Evolutionary conservation across 2,797 vertebrate genomes (phyloP).

Genomic region (Acrossocheilus wenchowensis): DNA sequence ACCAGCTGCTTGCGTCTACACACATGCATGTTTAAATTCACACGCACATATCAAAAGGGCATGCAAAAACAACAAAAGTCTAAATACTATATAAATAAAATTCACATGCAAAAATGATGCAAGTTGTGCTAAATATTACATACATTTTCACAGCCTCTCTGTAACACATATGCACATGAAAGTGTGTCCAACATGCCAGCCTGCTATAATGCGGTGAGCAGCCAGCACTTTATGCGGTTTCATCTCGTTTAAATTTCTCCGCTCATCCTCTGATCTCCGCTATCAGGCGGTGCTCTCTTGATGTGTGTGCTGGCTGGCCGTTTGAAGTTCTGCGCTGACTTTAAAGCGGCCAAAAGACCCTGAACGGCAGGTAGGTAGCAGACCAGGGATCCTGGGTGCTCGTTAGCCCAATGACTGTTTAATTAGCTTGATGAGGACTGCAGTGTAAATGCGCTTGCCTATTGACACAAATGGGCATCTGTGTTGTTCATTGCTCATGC

Average conservation of each 20-base stretch:
- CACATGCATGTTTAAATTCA: constrained; percentile 55
- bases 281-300: constrained; percentile 53
- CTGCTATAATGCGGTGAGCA: neutral
- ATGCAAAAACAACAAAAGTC: neutral
- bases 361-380: constrained; percentile 76
- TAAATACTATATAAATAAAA: neutral
- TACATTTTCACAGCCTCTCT: neutral
- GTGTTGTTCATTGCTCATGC: constrained; percentile 69
- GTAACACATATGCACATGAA: neutral
- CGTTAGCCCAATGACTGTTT: constrained; percentile 69
- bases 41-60: constrained; percentile 26
- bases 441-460: constrained; percentile 29
- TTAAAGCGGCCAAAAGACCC: constrained; percentile 76
- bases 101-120: neutral
- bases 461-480: constrained; percentile 65
- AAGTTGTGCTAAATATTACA: constrained; percentile 1
- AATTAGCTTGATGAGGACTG: constrained; percentile 68
- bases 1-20: constrained; percentile 47
- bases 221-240: constrained; percentile 52
- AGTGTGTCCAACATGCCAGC: constrained; percentile 16
- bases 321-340: constrained; percentile 79
- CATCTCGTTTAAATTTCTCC: constrained; percentile 71
- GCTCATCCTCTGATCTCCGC: constrained; percentile 64
- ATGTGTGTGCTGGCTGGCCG: constrained; percentile 66
- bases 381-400: constrained; percentile 58